These are phyloP conservation scores for Coboldia fuscipes DNA, from an alignment of 1,140 invertebrate genomes.

Conservation along the genomic window DNA sequence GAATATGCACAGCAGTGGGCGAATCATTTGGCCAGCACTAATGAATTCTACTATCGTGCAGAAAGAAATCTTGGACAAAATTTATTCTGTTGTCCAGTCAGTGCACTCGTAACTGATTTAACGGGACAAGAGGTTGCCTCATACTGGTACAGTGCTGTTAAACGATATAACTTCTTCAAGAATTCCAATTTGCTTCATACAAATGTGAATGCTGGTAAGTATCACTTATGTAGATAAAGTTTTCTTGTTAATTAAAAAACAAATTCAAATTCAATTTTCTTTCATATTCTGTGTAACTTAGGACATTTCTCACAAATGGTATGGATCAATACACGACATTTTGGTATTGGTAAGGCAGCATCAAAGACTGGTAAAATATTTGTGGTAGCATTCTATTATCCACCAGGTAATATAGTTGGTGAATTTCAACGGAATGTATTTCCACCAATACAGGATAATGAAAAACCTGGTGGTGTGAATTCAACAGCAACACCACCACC, in stretches of 20 bases:
- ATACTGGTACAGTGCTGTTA: conserved; percentile 70
- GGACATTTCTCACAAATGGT: conserved; percentile 83
- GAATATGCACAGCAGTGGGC: conserved; percentile 67
- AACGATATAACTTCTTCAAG: conserved; percentile 52
- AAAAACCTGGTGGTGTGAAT: conserved; percentile 21
- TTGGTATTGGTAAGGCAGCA: conserved; percentile 65
- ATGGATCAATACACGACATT: conserved; percentile 53
- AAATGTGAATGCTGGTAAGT: conserved; percentile 52
- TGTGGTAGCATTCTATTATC: conserved; percentile 64
- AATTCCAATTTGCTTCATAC: conserved; percentile 48
- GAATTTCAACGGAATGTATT: conserved; percentile 55
- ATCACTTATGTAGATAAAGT: conserved; percentile 1
- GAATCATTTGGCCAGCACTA: conserved; percentile 57
- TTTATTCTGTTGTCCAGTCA: conserved; percentile 46
- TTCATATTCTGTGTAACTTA: conserved; percentile 12
- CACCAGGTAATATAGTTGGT: conserved; percentile 44
- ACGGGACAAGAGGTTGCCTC: conserved; percentile 60
- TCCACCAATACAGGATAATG: conserved; percentile 36
- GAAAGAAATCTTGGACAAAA: conserved; percentile 51
- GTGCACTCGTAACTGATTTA: conserved; percentile 36
- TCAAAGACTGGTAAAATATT: conserved; percentile 50
- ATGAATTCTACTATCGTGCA: conserved; percentile 52
- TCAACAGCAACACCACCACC: too few relatives aligned
- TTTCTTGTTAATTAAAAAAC: conserved; percentile 5
- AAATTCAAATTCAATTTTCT: conserved; percentile 1